phyloP scores from a whole-genome alignment of 2,113 vertebrate genomes.

The Nyctereutes procyonoides region DNA sequence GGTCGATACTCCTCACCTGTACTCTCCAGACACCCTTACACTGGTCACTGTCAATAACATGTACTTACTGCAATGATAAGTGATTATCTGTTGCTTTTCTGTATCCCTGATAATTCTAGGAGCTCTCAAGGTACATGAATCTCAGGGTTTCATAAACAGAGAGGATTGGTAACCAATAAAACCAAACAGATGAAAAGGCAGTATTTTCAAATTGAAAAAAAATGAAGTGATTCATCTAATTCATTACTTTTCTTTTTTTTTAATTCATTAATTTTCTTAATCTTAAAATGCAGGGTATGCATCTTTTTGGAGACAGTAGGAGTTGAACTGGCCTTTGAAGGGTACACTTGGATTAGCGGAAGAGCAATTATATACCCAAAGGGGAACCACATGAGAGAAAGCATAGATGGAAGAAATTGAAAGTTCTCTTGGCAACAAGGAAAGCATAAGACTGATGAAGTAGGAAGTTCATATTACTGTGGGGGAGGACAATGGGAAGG shows the following conservation, averaged over 20 bases:
- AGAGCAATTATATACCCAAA: not conserved
- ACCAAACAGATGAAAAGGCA: not conserved
- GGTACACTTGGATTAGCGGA: not conserved
- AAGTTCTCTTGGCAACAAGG: not conserved
- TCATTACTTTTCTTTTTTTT: not conserved
- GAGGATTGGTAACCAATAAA: not conserved
- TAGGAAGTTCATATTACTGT: not conserved
- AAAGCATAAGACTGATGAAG: not conserved
- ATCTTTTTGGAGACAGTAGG: not conserved
- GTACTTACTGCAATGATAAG: not conserved
- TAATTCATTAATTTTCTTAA: not conserved
- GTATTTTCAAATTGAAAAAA: not conserved
- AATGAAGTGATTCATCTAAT: not conserved
- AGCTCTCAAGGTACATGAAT: not conserved
- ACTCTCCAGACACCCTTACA: not conserved
- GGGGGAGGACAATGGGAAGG: not conserved
- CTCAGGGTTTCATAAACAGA: not conserved
- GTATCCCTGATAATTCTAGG: not conserved
- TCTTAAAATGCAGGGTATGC: not conserved
- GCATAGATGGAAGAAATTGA: not conserved
- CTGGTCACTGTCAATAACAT: not conserved
- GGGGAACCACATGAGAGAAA: not conserved
- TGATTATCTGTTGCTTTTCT: not conserved
- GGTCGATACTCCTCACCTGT: rapidly evolving
- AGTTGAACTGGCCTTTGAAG: not conserved